phyloP scores from a whole-genome alignment of 2,888 invertebrate species.

The Hyposoter didymator region DNA sequence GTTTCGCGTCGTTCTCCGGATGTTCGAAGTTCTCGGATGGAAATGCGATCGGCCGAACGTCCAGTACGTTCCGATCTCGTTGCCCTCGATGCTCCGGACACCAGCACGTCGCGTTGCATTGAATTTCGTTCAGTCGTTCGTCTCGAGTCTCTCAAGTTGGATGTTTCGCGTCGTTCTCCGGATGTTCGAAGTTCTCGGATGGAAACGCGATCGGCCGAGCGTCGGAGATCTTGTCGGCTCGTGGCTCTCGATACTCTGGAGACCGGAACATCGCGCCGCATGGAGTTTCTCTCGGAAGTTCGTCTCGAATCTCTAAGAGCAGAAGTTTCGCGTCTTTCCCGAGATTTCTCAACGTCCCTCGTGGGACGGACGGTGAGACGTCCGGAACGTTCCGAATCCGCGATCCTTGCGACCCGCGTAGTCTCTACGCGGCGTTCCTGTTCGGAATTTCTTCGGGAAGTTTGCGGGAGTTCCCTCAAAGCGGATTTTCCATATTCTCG shows the following conservation, averaged over 20 bases:
- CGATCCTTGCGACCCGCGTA: neutral
- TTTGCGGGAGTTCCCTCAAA: neutral
- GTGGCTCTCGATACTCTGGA: neutral
- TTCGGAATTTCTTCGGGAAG: neutral
- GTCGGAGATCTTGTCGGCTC: slow-evolving; percentile 8
- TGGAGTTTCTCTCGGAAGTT: neutral
- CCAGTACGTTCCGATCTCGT: neutral
- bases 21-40: slow-evolving; percentile 1
- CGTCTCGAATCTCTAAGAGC: neutral
- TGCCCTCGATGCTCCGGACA: neutral
- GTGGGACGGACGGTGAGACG: neutral
- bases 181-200: neutral
- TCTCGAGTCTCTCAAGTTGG: neutral
- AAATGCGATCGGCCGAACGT: neutral
- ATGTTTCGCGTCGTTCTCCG: slow-evolving; percentile 6
- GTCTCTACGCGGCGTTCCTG: neutral
- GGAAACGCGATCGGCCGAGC: neutral
- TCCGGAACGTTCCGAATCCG: neutral
- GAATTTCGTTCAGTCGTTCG: neutral
- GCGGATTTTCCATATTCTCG: slow-evolving; percentile 9
- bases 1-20: slow-evolving; percentile 14
- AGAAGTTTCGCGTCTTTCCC: neutral
- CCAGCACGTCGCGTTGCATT: no score
- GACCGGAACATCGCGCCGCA: neutral
- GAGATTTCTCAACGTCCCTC: neutral